Conservation (phyloP, 2,888 invertebrate species). For the Colletes collaris region DNA sequence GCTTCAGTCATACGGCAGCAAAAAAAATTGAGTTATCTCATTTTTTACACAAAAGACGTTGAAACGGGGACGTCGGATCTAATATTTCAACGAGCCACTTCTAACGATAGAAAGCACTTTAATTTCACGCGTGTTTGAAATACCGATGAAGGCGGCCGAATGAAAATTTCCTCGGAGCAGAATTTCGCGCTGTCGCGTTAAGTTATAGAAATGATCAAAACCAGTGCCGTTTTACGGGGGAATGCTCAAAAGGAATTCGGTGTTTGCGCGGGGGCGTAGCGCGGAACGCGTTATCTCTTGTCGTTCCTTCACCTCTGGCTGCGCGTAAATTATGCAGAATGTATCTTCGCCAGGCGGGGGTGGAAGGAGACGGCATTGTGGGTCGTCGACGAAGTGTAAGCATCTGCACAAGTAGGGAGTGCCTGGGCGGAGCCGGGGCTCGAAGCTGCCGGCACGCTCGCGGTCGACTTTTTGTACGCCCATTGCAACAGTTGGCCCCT, state of each 20-base stretch:
- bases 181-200: slow-evolving; percentile 11
- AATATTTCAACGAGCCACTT: slow-evolving; percentile 10
- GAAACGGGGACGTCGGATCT: neutral
- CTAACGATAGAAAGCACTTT: slow-evolving; percentile 5
- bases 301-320: slow-evolving; percentile 37
- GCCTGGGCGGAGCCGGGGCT: slow-evolving; percentile 62
- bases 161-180: slow-evolving; percentile 1
- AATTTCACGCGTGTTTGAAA: slow-evolving; percentile 14
- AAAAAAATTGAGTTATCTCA: neutral
- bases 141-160: neutral
- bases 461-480: slow-evolving; percentile 75
- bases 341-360: slow-evolving; percentile 56
- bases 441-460: slow-evolving; percentile 64
- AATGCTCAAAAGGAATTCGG: slow-evolving; percentile 43
- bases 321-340: slow-evolving; percentile 73
- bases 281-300: slow-evolving; percentile 39
- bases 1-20: no score
- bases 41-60: neutral
- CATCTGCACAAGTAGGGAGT: slow-evolving; percentile 55
- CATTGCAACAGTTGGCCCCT: slow-evolving; percentile 81
- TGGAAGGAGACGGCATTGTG: slow-evolving; percentile 60
- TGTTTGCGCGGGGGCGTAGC: slow-evolving; percentile 48
- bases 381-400: slow-evolving; percentile 66
- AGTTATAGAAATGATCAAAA: slow-evolving; percentile 36
- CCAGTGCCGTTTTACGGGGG: slow-evolving; percentile 16